Conservation (phyloP, 2,888 invertebrate genomes). For the Caenorhabditis afra region DNA sequence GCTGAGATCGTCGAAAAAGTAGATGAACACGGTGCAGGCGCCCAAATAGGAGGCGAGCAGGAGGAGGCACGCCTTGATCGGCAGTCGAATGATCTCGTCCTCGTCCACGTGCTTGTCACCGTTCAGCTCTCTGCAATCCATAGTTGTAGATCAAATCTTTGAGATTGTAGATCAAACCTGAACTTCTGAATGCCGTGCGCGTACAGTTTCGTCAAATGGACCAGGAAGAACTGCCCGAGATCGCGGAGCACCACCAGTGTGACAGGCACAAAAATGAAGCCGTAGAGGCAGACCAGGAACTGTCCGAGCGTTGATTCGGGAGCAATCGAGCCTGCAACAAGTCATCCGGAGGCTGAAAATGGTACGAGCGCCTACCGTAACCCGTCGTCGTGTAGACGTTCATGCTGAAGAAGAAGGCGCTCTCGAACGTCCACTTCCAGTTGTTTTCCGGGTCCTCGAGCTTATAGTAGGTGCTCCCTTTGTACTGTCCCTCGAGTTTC, state of each 20-base stretch:
- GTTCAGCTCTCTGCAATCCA: conserved; percentile 23
- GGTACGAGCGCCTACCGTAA: conserved; percentile 57
- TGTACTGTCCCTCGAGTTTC: conserved; percentile 59
- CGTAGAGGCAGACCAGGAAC: conserved; percentile 61
- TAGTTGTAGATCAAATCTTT: too few relatives aligned
- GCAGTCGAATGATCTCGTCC: conserved; percentile 55
- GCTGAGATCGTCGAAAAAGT: conserved; percentile 59
- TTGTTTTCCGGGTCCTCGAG: conserved; percentile 59
- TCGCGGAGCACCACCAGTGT: conserved; percentile 68
- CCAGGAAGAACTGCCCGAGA: conserved; percentile 68
- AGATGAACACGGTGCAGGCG: conserved; percentile 60
- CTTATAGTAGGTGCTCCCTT: conserved; percentile 67
- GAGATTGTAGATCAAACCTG: conserved; percentile 14
- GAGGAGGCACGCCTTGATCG: conserved; percentile 43
- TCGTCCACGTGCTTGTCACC: conserved; percentile 47
- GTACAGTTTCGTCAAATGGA: conserved; percentile 66
- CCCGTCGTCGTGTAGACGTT: conserved; percentile 73
- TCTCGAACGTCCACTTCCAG: conserved; percentile 69
- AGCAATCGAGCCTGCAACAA: conserved; percentile 63
- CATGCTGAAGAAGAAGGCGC: conserved; percentile 69
- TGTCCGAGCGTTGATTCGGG: conserved; percentile 62
- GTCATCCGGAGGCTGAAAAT: neutral
- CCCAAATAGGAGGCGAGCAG: conserved; percentile 49
- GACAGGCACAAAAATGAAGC: conserved; percentile 66
- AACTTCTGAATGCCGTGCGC: conserved; percentile 60